Evolutionary conservation across 2,888 invertebrate species (phyloP), one percentile per base, ranked within the genome.

Genomic region (Pinctada fucata): DNA sequence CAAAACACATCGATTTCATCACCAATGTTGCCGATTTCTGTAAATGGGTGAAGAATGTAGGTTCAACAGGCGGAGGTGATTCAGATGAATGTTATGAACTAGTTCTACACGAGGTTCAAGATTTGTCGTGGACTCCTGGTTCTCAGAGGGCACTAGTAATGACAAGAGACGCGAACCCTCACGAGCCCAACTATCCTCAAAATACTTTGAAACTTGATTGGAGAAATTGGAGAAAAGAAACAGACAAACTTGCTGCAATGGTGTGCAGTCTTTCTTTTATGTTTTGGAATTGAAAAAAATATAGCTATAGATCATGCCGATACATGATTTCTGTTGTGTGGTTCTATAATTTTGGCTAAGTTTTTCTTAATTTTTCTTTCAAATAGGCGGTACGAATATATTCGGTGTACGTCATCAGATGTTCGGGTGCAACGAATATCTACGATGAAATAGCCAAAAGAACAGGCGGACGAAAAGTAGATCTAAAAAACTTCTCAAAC

Each of bases 51-150:
- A 84, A 86, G 16, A 84, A 79, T 58, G 88, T 87, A 1, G 75
- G 76, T 10, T 70, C 78, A 10, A 91, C 91, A 0, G 87, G 89
- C 3, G 91, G 91, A 0, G 90, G 91, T 0, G 91, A 91, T 80
- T 79, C 80, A 2, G 89, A 88, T 50, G 91, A 91, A 72, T 91
- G 91, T 75, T 92, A 92, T 81, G 92, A 92, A 80, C 85, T 91
- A 51, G 91, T 91, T 8, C 85, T 92, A 51, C 83, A 86, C 52
- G 84, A 91, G 80, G 90, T 87, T 2, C 84, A 89, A 47, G 86
- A 86, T 72, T 81, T 90, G 66, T 87, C 88, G 10, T 91, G 91
- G 91, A 88, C 88, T 6, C 87, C 89, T 0, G 89, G 88, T 10
- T 87, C 89, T 31, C 88, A 89, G 73, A 83, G 89, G 16, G 87